A percentile compares a stretch with the other conserved stretches of the same genome.
Evolutionary conservation across 2,113 vertebrate species (phyloP).

Genomic region (Cnemophilus loriae): DNA sequence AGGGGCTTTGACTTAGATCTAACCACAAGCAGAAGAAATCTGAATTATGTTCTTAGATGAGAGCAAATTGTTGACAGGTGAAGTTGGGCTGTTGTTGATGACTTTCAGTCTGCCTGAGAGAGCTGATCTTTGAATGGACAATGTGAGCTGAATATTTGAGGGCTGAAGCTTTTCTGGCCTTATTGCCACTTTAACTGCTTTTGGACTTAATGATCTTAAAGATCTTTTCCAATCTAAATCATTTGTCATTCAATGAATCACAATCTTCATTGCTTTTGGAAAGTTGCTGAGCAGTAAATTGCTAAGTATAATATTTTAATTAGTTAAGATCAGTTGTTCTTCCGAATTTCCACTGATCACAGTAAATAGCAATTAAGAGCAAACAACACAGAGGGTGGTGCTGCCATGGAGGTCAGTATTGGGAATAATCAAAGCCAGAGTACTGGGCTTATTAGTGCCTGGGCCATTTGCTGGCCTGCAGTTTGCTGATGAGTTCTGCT

Average conservation of each 20-base stretch:
- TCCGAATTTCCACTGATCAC: background rate
- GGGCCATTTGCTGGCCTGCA: background rate
- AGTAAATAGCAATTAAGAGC: background rate
- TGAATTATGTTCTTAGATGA: background rate
- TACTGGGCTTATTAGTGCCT: background rate
- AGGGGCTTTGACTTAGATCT: background rate
- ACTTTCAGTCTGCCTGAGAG: background rate
- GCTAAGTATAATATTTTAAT: background rate
- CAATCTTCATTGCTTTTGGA: background rate
- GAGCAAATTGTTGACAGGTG: background rate
- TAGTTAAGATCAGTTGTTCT: background rate
- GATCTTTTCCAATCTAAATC: background rate
- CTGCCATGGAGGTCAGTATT: background rate
- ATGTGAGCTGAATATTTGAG: background rate
- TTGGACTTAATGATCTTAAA: background rate
- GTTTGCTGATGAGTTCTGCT: background rate
- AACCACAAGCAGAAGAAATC: background rate
- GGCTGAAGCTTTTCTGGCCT: background rate
- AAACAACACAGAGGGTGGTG: background rate
- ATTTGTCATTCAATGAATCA: background rate
- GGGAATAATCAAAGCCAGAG: background rate
- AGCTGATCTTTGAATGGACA: background rate
- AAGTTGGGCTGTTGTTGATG: background rate
- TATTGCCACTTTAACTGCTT: background rate
- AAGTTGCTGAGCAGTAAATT: background rate